Evolutionary conservation across 2,113 vertebrate genomes (phyloP).

Genomic region (Okapia johnstoni): DNA sequence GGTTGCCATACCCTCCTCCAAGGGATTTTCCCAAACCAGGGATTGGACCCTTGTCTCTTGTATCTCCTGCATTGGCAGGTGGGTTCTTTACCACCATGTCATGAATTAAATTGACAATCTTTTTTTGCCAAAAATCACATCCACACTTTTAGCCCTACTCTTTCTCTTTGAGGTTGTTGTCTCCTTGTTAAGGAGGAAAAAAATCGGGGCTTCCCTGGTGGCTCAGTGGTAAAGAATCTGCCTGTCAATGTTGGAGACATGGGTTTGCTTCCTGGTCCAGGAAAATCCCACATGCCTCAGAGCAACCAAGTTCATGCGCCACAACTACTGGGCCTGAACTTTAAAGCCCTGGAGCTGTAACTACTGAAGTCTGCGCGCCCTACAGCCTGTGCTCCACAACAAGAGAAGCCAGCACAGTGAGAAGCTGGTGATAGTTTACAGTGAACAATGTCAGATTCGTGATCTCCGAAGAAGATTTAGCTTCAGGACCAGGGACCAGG

Average conservation of each 20-base stretch:
- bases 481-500: background rate
- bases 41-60: background rate
- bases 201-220: background rate
- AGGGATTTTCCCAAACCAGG: background rate
- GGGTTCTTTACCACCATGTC: background rate
- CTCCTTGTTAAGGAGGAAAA: background rate
- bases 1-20: background rate
- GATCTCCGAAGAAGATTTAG: background rate
- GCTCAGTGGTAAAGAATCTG: background rate
- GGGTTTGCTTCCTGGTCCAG: background rate
- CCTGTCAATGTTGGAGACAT: background rate
- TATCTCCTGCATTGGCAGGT: background rate
- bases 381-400: background rate
- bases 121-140: constrained; percentile 8
- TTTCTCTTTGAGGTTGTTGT: background rate
- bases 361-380: background rate
- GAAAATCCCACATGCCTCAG: background rate
- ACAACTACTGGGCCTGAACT: background rate
- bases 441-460: background rate
- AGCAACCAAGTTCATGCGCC: background rate
- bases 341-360: background rate
- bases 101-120: background rate
- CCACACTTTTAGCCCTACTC: background rate
- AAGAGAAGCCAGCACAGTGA: background rate
- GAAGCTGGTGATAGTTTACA: background rate